Evolutionary conservation across 2,888 invertebrate genomes (phyloP).

Genomic region (Drosophila yooni): DNA sequence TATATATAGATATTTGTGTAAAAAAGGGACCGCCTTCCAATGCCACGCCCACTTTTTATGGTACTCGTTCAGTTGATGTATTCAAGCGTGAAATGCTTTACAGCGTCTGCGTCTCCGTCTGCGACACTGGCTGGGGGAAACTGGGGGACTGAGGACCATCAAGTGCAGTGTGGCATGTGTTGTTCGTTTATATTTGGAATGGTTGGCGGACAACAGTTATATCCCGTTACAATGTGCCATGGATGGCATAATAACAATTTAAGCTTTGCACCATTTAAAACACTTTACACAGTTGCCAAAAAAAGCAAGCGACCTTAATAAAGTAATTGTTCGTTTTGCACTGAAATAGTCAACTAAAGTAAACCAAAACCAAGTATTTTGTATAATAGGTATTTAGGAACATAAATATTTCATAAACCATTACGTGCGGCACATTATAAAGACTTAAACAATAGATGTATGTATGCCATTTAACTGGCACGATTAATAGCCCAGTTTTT

Average conservation of each 20-base stretch:
- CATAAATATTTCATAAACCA: conserved; percentile 7
- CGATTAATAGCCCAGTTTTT: conserved; percentile 22
- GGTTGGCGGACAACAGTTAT: conserved; percentile 27
- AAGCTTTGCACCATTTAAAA: conserved; percentile 31
- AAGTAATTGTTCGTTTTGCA: conserved; percentile 12
- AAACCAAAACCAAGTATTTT: neutral
- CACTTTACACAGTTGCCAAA: conserved; percentile 33
- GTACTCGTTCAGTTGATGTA: conserved; percentile 62
- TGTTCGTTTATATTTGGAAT: conserved; percentile 7
- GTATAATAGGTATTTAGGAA: neutral
- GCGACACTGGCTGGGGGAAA: conserved; percentile 12
- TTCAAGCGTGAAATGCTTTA: conserved; percentile 75
- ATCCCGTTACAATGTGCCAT: conserved; percentile 45
- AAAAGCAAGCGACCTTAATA: conserved; percentile 8
- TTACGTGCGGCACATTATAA: conserved; percentile 7
- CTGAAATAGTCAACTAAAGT: neutral
- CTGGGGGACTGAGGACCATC: conserved; percentile 26
- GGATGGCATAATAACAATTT: conserved; percentile 56
- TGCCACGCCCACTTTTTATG: conserved; percentile 28
- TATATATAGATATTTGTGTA: neutral
- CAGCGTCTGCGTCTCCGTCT: conserved; percentile 61
- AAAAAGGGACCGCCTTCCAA: conserved; percentile 12
- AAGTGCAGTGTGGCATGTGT: conserved; percentile 59
- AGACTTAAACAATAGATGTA: conserved; percentile 11
- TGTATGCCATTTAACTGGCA: neutral